Base-by-base conservation (phyloP, 1,140 invertebrate genomes). In the Leptopilina clavipes region DNA sequence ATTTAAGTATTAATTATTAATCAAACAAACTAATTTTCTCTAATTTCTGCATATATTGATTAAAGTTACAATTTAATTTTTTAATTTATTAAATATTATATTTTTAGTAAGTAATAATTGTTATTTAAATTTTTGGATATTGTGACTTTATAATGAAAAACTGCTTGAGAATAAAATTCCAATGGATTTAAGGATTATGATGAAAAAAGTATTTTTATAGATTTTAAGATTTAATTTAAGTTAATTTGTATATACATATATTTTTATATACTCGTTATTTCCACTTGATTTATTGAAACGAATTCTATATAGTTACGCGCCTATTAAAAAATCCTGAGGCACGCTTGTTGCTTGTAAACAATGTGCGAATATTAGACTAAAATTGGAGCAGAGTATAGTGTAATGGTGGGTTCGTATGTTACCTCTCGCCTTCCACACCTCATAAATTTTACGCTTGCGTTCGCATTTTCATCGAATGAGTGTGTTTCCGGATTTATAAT, bases 361-460 rank as follows among this genome's bases (percentile, higher is more conserved):
- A 14, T 31, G 25, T 65, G 59, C 59, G 11, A 65, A 31, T 31
- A 22, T 25, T 37, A 31, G 25, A 31, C 22, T 14, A 65, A 65
- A 65, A 65, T 65, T 65, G 59, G 25, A 65, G 31, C 59, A 31
- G 11, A 31, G 25, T 31, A 31, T 22, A 65, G 25, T 65, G 25
- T 37, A 65, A 65, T 65, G 59, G 59, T 37, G 59, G 22, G 22
- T 65, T 31, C 59, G 25, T 31, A 65, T 59, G 25, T 65, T 31
- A 65, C 25, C 18, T 10, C 52, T 54, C 52, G 52, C 6, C 19
- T 54, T 54, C 52, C 22, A 31, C 59, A 65, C 59, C 59, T 65
- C 59, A 65, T 65, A 65, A 65, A 65, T 65, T 65, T 65, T 31
- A 65, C 22, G 25, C 25, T 31, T 65, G 59, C 59, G 59, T 65